Evolutionary conservation across 53 echinoderm and acorn worm genomes (phyloP).

Genomic region (Patiria pectinifera): DNA sequence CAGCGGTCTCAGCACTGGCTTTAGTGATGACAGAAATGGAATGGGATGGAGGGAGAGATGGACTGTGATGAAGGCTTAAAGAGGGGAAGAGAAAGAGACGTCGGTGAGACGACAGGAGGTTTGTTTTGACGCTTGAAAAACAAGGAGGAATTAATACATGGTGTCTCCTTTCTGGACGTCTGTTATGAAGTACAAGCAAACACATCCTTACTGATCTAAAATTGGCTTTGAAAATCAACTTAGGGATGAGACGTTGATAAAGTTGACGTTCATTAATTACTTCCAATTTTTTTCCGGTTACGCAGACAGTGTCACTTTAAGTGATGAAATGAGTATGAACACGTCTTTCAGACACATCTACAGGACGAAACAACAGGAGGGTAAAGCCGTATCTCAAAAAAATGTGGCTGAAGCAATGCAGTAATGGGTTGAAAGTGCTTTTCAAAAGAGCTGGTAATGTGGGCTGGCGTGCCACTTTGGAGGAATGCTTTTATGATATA

Average conservation of each 20-base stretch:
- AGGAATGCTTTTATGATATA: constrained; percentile 16
- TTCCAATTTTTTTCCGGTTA: no score
- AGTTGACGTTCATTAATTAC: no score
- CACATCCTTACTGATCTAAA: no score
- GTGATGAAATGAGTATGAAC: no score
- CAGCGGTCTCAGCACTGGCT: background rate
- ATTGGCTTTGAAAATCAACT: no score
- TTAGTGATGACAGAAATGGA: constrained; percentile 27
- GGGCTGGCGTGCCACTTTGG: background rate
- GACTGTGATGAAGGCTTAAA: constrained; percentile 23
- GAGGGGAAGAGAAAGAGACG: background rate
- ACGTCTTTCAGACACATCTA: background rate
- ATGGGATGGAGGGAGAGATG: background rate
- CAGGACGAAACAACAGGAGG: background rate
- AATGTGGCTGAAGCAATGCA: background rate
- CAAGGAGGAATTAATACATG: background rate
- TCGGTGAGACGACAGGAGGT: background rate
- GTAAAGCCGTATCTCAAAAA: background rate
- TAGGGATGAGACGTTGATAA: no score
- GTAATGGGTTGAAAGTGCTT: background rate
- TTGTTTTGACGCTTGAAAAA: background rate
- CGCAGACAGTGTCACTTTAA: no score
- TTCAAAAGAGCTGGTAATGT: background rate
- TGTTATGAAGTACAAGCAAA: background rate
- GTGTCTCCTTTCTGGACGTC: background rate